Percentiles rank a stretch among this genome's conserved stretches.
Conservation (phyloP, 2,888 invertebrate genomes). For the Spisula subtruncata region DNA sequence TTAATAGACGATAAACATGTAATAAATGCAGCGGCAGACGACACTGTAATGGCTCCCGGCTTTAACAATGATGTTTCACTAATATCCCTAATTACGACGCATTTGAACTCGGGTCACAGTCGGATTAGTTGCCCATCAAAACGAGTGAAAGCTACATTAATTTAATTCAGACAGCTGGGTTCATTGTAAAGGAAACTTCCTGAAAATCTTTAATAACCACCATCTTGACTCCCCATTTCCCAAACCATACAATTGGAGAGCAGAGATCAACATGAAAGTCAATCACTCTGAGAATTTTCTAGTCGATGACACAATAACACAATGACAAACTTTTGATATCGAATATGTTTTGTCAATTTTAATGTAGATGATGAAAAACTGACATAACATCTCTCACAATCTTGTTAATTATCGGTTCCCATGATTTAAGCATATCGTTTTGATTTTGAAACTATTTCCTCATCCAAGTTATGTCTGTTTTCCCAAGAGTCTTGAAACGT, state of each 20-base stretch:
- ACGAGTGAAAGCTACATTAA: slow-evolving; percentile 23
- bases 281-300: neutral
- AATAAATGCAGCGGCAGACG: slow-evolving; percentile 15
- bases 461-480: neutral
- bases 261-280: neutral
- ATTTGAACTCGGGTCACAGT: slow-evolving; percentile 13
- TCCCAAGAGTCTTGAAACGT: neutral
- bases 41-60: slow-evolving; percentile 10
- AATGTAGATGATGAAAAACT: neutral
- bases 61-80: neutral
- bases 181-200: neutral
- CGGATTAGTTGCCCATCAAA: slow-evolving; percentile 14
- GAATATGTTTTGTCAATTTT: neutral
- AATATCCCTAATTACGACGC: slow-evolving; percentile 24
- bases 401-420: neutral
- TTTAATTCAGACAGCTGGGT: slow-evolving; percentile 15
- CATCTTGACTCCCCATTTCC: neutral
- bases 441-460: neutral
- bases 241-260: neutral
- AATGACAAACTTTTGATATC: neutral
- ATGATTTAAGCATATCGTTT: neutral
- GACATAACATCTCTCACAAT: too few species aligned
- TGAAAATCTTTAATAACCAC: neutral
- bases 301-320: too few species aligned
- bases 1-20: neutral